Conservation (phyloP, 2,113 vertebrate species). For the Tenebrosternarchus preto region DNA sequence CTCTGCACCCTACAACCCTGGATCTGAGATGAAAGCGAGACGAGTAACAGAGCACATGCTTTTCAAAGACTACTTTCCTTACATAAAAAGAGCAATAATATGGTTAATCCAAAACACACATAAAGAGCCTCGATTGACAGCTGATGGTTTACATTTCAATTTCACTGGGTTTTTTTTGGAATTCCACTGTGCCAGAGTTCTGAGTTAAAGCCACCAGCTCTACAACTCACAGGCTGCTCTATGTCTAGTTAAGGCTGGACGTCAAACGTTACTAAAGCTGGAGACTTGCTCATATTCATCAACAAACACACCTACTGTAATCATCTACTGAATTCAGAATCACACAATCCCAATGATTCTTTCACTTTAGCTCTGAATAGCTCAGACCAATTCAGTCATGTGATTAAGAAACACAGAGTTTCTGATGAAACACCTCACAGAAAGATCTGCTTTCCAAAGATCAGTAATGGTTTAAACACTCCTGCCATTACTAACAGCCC, state of each 20-base stretch:
- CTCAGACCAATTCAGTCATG: no score
- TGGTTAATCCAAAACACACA: not conserved
- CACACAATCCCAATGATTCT: no score
- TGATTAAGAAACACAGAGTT: not conserved
- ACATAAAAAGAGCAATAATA: not conserved
- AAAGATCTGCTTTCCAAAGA: not conserved
- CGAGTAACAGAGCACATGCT: no score
- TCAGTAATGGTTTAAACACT: not conserved
- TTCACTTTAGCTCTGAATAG: no score
- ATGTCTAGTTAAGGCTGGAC: no score
- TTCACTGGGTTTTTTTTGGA: not conserved
- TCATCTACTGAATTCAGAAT: slow-evolving; percentile 3
- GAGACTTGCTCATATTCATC: not conserved
- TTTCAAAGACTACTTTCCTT: not conserved
- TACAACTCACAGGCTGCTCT: no score
- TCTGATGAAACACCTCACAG: not conserved
- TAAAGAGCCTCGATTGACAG: not conserved
- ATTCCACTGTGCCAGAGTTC: not conserved
- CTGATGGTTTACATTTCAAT: not conserved
- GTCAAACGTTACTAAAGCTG: no score
- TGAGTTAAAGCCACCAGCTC: no score
- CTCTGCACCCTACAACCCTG: no score
- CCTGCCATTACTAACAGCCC: not conserved
- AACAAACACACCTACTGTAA: not conserved
- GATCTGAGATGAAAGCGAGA: no score